Conservation (phyloP, 30 jellyfish, hydroid and myxozoan species). For the Hydractinia symbiolongicarpus region DNA sequence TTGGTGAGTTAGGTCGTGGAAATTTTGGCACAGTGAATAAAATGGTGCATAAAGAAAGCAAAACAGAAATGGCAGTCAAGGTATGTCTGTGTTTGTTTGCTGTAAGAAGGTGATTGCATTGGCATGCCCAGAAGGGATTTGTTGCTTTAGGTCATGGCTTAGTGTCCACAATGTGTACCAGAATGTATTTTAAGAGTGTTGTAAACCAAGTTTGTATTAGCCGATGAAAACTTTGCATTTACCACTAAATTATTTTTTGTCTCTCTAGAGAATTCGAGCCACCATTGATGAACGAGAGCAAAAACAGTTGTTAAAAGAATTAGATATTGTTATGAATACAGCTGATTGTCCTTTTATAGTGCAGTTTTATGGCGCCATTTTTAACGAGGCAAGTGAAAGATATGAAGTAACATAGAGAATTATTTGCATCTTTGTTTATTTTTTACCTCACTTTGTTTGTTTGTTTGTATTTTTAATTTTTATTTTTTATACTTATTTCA, state of each 20-base stretch:
- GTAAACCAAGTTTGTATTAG: neutral
- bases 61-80: conserved; percentile 39
- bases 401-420: no score
- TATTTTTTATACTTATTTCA: neutral
- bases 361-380: conserved; percentile 33
- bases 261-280: conserved; percentile 25
- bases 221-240: no score
- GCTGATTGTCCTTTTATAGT: conserved; percentile 28
- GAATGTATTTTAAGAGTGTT: neutral
- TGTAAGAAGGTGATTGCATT: neutral
- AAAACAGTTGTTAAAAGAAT: conserved; percentile 30
- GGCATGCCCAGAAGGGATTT: no score
- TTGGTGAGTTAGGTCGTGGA: conserved; percentile 39
- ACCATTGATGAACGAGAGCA: conserved; percentile 34
- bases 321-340: conserved; percentile 31
- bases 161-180: neutral
- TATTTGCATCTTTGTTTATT: neutral
- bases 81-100: neutral
- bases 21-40: conserved; percentile 27
- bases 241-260: no score
- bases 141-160: neutral
- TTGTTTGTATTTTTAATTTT: neutral
- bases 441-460: neutral
- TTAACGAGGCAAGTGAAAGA: conserved; percentile 20
- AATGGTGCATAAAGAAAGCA: conserved; percentile 19